Conservation (phyloP, 2,888 invertebrate genomes). For the Dilophus febrilis region DNA sequence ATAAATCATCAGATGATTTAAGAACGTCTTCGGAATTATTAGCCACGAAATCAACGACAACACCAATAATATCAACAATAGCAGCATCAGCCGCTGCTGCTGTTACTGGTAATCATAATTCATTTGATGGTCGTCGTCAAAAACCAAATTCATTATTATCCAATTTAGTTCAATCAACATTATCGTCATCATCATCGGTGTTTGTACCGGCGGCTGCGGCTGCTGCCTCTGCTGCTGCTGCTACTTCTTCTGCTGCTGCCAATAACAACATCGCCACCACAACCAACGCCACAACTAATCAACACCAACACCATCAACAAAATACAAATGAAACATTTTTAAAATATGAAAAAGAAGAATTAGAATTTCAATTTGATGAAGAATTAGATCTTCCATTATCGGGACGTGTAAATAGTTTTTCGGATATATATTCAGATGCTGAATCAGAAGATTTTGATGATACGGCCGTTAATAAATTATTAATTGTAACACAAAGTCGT, state of each 20-base stretch:
- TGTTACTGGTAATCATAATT: too few species aligned
- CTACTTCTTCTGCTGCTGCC: too few species aligned
- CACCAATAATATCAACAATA: conserved; percentile 2
- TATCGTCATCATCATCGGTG: background rate
- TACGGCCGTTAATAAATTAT: conserved; percentile 56
- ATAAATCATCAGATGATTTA: too few species aligned
- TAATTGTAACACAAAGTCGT: conserved; percentile 75
- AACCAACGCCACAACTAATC: background rate
- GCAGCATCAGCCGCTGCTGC: conserved; percentile 4
- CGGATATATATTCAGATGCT: conserved; percentile 54
- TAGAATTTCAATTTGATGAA: conserved; percentile 95
- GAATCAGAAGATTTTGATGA: conserved; percentile 73
- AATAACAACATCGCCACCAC: background rate
- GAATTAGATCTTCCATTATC: conserved; percentile 67
- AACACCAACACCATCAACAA: background rate
- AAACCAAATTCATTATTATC: conserved; percentile 27
- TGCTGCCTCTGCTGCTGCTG: too few species aligned
- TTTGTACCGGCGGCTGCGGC: conserved; percentile 13
- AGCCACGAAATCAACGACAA: conserved; percentile 30
- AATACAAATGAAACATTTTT: background rate
- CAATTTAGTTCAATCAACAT: background rate
- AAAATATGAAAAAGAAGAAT: conserved; percentile 48
- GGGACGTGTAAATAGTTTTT: conserved; percentile 68
- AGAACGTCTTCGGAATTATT: too few species aligned
- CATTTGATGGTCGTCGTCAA: too few species aligned